Base-by-base conservation (phyloP, 2,888 invertebrate species). In the Drosophila leonis region DNA sequence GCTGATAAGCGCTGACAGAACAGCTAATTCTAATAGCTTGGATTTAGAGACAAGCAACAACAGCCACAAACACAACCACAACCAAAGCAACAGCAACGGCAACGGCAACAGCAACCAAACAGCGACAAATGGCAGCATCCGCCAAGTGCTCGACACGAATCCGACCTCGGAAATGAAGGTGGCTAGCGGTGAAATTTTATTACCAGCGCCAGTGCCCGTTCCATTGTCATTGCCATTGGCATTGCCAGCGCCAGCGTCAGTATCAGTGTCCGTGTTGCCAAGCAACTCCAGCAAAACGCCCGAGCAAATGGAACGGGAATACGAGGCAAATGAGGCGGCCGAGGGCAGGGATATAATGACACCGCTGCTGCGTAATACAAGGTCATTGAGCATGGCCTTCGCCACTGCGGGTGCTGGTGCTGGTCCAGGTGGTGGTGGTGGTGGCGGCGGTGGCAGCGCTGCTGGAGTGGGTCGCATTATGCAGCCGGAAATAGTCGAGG, bases 261-360 rank as follows among this genome's bases (percentile, higher is more conserved):
- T 20, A 24, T n/a, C 44, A 54, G 56, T n/a, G n/a, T 2, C 18
- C 31, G 18, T 12, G 49, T 18, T 64, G 37, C 35, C 31, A 29
- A 56, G 75, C 64, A 78, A 61, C 69, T 49, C 79, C 48, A 69
- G 72, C 42, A 91, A 91, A 75, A 91, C 92, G 24, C 92, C 92
- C 15, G 92, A 92, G 63, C 91, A 92, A 78, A 87, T 92, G 41
- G 92, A 92, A 65, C 83, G 88, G 63, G 92, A 92, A 63, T 92
- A 92, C 51, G 92, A 91, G 65, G 87, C 86, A 4, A 88, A 83
- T 62, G 86, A 88, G 70, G 85, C 84, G 20, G 92, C 91, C 92
- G 91, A 92, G 93, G 94, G 74, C 82, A 92, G 68, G 92, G 95
- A 91, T 93, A 94, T 91, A 82, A 93, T 72, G 81, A 92, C 90